These are phyloP conservation scores for Merops nubicus DNA, from an alignment of 2,113 vertebrate species.

Conservation along the genomic window DNA sequence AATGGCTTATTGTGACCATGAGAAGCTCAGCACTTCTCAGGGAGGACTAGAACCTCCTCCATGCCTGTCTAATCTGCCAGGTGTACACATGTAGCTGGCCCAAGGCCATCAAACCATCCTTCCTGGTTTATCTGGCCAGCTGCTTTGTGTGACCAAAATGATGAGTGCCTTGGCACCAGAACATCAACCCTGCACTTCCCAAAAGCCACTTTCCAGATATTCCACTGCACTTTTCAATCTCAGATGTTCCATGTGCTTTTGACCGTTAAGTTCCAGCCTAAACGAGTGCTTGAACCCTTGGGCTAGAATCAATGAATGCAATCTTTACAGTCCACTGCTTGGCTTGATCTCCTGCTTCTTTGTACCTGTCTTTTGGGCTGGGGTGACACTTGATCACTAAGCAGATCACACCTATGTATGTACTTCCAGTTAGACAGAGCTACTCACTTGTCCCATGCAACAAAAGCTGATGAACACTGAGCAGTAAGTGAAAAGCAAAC, in stretches of 20 bases:
- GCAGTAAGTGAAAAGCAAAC: neutral
- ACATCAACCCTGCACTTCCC: neutral
- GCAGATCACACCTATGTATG: neutral
- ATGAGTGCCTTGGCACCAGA: neutral
- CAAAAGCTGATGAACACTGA: neutral
- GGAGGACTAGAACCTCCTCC: neutral
- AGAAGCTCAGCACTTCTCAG: neutral
- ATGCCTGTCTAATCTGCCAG: neutral
- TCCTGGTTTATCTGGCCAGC: neutral
- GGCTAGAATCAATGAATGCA: neutral
- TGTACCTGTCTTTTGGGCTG: neutral
- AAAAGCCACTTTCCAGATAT: neutral
- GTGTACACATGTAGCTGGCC: fast-evolving
- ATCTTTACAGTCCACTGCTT: neutral
- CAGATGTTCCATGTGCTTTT: neutral
- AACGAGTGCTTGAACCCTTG: neutral
- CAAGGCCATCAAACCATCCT: neutral
- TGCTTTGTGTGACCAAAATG: neutral
- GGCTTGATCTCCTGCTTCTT: neutral
- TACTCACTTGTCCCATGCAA: neutral
- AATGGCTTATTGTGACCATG: neutral
- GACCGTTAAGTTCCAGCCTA: neutral
- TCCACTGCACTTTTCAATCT: neutral
- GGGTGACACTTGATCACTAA: neutral
- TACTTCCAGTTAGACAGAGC: neutral